Evolutionary conservation across 2,797 vertebrate genomes (phyloP).

Genomic region (Channallabes apus): DNA sequence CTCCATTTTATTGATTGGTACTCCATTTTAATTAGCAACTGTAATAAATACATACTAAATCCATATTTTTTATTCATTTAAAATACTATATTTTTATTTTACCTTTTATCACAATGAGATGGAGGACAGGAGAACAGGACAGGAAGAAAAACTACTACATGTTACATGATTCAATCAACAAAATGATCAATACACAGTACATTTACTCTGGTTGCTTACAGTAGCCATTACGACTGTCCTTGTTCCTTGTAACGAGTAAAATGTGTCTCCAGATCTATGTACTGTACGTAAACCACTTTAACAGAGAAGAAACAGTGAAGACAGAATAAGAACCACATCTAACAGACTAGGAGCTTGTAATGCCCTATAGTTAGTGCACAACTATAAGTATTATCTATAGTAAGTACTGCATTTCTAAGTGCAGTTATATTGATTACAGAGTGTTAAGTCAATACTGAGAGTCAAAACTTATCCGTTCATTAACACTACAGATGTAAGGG

Average conservation of each 20-base stretch:
- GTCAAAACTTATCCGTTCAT: neutral
- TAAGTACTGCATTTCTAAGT: slow-evolving; percentile 10
- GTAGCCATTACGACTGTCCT: neutral
- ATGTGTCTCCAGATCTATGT: neutral
- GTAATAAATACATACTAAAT: neutral
- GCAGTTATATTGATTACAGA: neutral
- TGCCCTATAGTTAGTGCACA: neutral
- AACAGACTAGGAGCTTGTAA: neutral
- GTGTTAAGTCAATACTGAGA: neutral
- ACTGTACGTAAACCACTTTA: neutral
- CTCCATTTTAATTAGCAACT: neutral
- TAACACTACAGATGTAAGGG: neutral
- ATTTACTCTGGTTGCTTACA: neutral
- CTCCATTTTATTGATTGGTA: neutral
- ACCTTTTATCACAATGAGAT: neutral
- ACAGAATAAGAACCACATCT: slow-evolving; percentile 1
- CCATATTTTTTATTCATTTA: neutral
- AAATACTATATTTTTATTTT: neutral
- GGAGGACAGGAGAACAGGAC: neutral
- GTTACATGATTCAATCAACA: neutral
- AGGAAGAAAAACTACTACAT: neutral
- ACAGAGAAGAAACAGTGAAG: neutral
- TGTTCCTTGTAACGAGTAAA: neutral
- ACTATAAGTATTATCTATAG: neutral
- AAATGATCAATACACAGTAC: neutral